These are phyloP conservation scores for Orchesella cincta DNA, from an alignment of 1,140 invertebrate species.

Conservation along the genomic window DNA sequence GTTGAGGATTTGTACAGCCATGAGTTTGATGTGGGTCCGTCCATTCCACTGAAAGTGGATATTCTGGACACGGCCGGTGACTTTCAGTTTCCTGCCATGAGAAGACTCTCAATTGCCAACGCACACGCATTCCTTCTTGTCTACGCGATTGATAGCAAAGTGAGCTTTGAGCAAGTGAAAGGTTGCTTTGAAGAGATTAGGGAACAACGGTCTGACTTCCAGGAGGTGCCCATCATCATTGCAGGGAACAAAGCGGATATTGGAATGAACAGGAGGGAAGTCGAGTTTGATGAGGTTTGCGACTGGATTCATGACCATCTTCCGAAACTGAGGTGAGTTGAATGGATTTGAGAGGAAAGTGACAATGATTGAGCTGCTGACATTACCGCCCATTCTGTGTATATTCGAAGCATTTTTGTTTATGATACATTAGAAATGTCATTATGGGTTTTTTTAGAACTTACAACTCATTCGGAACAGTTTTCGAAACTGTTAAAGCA, in stretches of 20 bases:
- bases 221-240: slow-evolving; percentile 50
- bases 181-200: slow-evolving; percentile 57
- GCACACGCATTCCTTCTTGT: slow-evolving; percentile 89
- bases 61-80: slow-evolving; percentile 79
- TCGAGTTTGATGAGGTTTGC: slow-evolving; percentile 73
- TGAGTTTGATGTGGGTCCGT: slow-evolving; percentile 73
- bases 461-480: too few relatives aligned
- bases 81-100: slow-evolving; percentile 86
- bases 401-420: too few relatives aligned
- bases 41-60: slow-evolving; percentile 76
- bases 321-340: slow-evolving; percentile 66
- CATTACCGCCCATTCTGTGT: too few relatives aligned
- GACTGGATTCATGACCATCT: slow-evolving; percentile 78
- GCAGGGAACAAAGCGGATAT: slow-evolving; percentile 45
- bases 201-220: slow-evolving; percentile 58
- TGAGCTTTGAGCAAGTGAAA: slow-evolving; percentile 36
- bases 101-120: slow-evolving; percentile 75
- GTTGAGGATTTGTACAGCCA: slow-evolving; percentile 86
- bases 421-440: too few relatives aligned
- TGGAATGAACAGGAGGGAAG: slow-evolving; percentile 56
- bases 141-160: slow-evolving; percentile 72
- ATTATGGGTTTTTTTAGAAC: too few relatives aligned
- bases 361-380: too few relatives aligned
- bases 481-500: too few relatives aligned
- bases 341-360: too few relatives aligned